Conservation (phyloP, 2,797 vertebrate genomes). For the Gymnothorax javanicus region DNA sequence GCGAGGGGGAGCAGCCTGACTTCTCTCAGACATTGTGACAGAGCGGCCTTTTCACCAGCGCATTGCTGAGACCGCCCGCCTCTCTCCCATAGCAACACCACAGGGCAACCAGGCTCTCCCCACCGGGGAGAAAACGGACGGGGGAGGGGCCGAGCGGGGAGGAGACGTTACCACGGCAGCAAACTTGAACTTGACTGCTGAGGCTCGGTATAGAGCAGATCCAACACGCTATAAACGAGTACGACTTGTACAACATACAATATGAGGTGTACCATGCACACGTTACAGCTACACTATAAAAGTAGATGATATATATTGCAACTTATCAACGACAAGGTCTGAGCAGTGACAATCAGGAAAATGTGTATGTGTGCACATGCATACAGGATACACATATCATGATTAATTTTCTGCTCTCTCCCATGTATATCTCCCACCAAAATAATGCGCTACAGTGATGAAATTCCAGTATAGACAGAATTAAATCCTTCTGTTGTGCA, state of each 20-base stretch:
- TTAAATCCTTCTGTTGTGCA: background rate
- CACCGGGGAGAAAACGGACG: constrained; percentile 26
- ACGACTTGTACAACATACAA: background rate
- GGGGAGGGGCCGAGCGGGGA: constrained; percentile 35
- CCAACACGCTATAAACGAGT: background rate
- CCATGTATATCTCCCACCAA: background rate
- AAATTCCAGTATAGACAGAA: background rate
- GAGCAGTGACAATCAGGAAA: background rate
- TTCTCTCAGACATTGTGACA: constrained; percentile 91
- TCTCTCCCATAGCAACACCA: constrained; percentile 93
- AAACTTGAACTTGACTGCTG: constrained; percentile 80
- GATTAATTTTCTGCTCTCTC: background rate
- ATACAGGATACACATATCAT: background rate
- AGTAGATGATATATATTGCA: background rate
- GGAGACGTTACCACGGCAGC: constrained; percentile 65
- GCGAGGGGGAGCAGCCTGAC: constrained; percentile 76
- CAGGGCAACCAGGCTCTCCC: constrained; percentile 54
- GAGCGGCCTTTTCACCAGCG: constrained; percentile 85
- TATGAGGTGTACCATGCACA: background rate
- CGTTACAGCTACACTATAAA: background rate
- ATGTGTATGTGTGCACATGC: background rate
- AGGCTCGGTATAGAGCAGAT: background rate
- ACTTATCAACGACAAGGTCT: background rate
- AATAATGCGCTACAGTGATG: background rate
- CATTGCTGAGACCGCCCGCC: constrained; percentile 82